A percentile compares a stretch with the other conserved stretches of the same genome.
These are phyloP conservation scores for Chinchilla lanigera DNA, from an alignment of 2,113 vertebrate genomes.

Conservation along the genomic window DNA sequence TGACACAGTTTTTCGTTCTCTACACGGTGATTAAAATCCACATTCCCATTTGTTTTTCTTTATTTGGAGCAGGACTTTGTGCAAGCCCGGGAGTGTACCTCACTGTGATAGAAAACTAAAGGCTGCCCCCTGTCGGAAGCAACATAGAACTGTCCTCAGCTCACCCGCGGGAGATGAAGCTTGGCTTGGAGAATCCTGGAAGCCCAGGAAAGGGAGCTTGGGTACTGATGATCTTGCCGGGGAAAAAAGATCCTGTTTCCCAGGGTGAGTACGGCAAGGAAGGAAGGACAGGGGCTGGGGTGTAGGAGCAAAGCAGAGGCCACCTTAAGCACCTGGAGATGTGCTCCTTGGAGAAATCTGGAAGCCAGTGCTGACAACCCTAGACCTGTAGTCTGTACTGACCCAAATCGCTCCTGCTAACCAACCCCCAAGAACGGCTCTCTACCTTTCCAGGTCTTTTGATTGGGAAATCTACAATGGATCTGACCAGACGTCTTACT, in stretches of 20 bases:
- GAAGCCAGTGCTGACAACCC: accelerated
- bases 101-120: slow-evolving; percentile 68
- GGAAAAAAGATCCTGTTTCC: background rate
- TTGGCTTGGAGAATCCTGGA: background rate
- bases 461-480: background rate
- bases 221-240: background rate
- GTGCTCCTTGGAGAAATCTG: background rate
- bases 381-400: background rate
- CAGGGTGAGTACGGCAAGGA: background rate
- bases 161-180: accelerated
- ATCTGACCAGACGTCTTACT: background rate
- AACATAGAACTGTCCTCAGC: slow-evolving; percentile 46
- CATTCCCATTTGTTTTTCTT: slow-evolving; percentile 69
- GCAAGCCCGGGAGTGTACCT: background rate
- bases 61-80: slow-evolving; percentile 42
- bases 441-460: background rate
- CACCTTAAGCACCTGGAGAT: background rate
- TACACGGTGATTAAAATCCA: slow-evolving; percentile 62
- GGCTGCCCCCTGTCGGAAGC: slow-evolving; percentile 86
- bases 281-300: no score
- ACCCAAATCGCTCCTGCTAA: background rate
- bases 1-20: slow-evolving; percentile 39
- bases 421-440: background rate
- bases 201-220: background rate
- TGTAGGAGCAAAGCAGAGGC: background rate